Percentiles rank a stretch among this genome's conserved stretches.
Evolutionary conservation across 2,888 invertebrate genomes (phyloP).

Genomic region (Tenthredo mesomela): DNA sequence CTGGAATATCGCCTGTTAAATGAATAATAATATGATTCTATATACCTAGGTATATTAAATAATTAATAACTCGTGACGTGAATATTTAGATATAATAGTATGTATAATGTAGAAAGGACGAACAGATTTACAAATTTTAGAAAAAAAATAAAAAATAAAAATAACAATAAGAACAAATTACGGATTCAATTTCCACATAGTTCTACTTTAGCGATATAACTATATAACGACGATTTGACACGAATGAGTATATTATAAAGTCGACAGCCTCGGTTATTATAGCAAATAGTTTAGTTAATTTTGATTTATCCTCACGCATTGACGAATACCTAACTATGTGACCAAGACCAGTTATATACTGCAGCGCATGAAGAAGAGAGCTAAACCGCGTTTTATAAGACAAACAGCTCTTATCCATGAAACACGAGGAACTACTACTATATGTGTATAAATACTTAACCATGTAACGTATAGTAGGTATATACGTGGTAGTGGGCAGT

Average conservation of each 20-base stretch:
- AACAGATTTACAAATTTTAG: background rate
- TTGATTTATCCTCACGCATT: slow-evolving; percentile 23
- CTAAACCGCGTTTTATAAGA: background rate
- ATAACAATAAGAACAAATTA: background rate
- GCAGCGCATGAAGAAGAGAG: background rate
- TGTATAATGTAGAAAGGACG: too few relatives aligned
- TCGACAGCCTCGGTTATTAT: background rate
- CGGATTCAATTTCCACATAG: background rate
- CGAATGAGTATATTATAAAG: background rate
- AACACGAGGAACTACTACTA: background rate
- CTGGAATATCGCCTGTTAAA: background rate
- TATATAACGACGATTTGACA: background rate
- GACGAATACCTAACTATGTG: background rate
- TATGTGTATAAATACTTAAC: background rate
- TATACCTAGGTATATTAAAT: background rate
- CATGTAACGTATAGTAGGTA: too few relatives aligned
- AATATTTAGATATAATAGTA: background rate
- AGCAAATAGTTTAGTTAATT: slow-evolving; percentile 28
- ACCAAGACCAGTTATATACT: background rate
- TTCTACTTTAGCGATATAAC: background rate
- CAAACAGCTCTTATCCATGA: background rate
- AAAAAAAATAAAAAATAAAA: background rate
- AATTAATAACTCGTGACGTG: background rate
- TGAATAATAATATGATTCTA: background rate
- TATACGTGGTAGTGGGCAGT: background rate